A percentile compares a stretch with the other conserved stretches of the same genome.
Conservation (phyloP, 37 sponge, comb jelly and placozoan species). For the Aplysina aerophoba region DNA sequence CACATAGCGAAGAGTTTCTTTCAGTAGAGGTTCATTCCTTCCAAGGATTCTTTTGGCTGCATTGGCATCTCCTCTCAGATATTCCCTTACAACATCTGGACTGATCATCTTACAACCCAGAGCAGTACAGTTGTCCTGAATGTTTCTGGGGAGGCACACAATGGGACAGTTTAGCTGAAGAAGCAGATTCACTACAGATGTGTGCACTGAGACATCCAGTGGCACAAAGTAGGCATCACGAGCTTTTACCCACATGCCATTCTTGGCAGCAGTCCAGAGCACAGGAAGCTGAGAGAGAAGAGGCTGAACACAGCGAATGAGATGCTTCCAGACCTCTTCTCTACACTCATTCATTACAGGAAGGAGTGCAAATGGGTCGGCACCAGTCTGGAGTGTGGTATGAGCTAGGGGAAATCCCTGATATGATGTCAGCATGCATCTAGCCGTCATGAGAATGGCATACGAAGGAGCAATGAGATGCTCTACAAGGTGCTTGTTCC, state of each 20-base stretch:
- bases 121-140: background rate
- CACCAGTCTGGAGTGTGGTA: background rate
- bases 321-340: conserved; percentile 38
- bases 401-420: background rate
- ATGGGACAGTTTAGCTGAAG: conserved; percentile 15
- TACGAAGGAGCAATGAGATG: conserved; percentile 54
- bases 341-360: conserved; percentile 33
- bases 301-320: conserved; percentile 30
- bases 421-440: conserved; percentile 38
- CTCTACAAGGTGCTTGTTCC: conserved; percentile 65
- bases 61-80: background rate
- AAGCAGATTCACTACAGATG: conserved; percentile 24
- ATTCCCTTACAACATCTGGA: conserved; percentile 30
- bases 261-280: conserved; percentile 61
- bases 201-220: background rate
- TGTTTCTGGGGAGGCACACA: conserved; percentile 41
- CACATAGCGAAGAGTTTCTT: conserved; percentile 43
- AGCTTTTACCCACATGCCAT: conserved; percentile 54
- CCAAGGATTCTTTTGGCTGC: background rate
- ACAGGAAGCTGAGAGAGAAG: conserved; percentile 13
- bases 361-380: conserved; percentile 57
- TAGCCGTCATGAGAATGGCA: conserved; percentile 48
- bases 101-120: conserved; percentile 17
- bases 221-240: conserved; percentile 51
- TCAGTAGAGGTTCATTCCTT: background rate